phyloP scores from a whole-genome alignment of 2,888 invertebrate genomes.

The Gerris lacustris region DNA sequence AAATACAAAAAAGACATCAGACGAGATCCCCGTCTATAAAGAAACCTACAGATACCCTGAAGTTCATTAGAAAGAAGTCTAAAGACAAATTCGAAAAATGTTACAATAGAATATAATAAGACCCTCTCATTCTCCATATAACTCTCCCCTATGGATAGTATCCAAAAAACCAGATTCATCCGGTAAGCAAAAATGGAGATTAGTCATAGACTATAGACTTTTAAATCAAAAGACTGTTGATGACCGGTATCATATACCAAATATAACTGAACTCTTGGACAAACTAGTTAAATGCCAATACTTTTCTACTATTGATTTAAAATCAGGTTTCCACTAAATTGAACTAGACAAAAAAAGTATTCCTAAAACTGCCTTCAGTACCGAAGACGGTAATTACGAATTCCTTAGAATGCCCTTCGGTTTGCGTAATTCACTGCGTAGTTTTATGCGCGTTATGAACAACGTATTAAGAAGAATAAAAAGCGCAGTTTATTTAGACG shows the following conservation, averaged over 20 bases:
- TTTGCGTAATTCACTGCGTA: too few species aligned
- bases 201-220: constrained; percentile 15
- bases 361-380: too few species aligned
- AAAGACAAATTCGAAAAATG: constrained; percentile 12
- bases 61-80: constrained; percentile 5
- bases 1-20: too few species aligned
- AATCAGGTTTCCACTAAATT: too few species aligned
- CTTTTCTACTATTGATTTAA: constrained; percentile 17
- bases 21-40: constrained; percentile 6
- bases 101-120: constrained; percentile 13
- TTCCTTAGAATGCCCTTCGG: too few species aligned
- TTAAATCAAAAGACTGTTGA: constrained; percentile 13
- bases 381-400: too few species aligned
- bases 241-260: constrained; percentile 14
- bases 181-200: constrained; percentile 12
- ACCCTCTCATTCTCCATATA: constrained; percentile 10
- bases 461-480: too few species aligned
- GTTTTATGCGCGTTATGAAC: too few species aligned
- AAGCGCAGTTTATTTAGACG: too few species aligned
- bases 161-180: constrained; percentile 16
- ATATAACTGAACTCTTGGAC: constrained; percentile 26
- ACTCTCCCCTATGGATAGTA: neutral
- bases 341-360: too few species aligned
- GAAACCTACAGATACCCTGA: constrained; percentile 2
- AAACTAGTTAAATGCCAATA: constrained; percentile 26